phyloP scores from a whole-genome alignment of 2,888 invertebrate species.

The Eristalis pertinax region DNA sequence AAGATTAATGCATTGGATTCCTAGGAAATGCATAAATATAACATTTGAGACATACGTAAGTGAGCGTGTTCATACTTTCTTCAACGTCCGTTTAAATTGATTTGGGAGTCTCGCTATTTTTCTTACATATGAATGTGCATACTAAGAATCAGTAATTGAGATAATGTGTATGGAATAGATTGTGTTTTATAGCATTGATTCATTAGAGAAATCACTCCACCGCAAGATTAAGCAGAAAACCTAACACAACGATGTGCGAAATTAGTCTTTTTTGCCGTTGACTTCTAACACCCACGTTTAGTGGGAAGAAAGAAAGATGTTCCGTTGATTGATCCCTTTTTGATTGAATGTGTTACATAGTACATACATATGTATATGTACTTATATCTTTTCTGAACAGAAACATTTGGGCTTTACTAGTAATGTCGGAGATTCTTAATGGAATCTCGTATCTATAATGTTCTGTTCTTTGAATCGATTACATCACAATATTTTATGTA shows the following conservation, averaged over 20 bases:
- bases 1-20: slow-evolving; percentile 58
- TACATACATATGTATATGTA: too few species aligned
- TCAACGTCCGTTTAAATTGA: background rate
- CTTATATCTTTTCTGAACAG: background rate
- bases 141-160: background rate
- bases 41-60: background rate
- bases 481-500: too few species aligned
- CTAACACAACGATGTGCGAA: background rate
- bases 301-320: background rate
- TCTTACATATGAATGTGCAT: background rate
- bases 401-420: background rate
- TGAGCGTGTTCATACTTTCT: background rate
- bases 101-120: background rate
- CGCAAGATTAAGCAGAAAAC: background rate
- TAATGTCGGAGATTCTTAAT: too few species aligned
- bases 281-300: background rate
- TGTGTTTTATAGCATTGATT: background rate
- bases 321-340: background rate
- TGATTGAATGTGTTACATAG: background rate
- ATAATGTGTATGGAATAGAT: background rate
- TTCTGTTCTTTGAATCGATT: too few species aligned
- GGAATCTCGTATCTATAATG: too few species aligned
- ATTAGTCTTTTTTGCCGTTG: background rate
- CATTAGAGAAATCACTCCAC: background rate
- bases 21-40: slow-evolving; percentile 19